A percentile compares a stretch with the other conserved stretches of the same genome.
phyloP scores from a whole-genome alignment of 2,888 invertebrate genomes.

The Andrena fulva region DNA sequence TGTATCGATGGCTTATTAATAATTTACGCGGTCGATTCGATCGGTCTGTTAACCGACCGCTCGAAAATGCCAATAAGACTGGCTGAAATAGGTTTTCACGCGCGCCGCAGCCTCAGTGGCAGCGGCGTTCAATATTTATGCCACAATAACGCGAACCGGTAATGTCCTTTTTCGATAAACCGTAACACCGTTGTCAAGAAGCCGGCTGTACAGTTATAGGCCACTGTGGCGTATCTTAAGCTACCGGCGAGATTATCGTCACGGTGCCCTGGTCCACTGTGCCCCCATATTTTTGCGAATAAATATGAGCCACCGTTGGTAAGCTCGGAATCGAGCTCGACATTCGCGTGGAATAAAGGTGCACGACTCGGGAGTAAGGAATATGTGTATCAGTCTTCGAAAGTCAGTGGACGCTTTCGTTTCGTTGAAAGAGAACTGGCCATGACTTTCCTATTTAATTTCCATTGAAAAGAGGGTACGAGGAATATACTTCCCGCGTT shows the following conservation, averaged over 20 bases:
- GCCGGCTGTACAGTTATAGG: neutral
- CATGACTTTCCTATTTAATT: too few relatives aligned
- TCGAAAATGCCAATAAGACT: slow-evolving; percentile 50
- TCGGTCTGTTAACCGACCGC: slow-evolving; percentile 20
- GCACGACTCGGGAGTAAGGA: neutral
- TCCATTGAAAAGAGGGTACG: too few relatives aligned
- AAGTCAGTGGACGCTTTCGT: neutral
- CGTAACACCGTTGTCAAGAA: slow-evolving; percentile 14
- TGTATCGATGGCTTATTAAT: slow-evolving; percentile 50
- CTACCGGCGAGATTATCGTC: slow-evolving; percentile 42
- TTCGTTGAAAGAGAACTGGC: neutral
- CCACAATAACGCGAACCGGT: slow-evolving; percentile 39
- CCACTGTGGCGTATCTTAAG: slow-evolving; percentile 1
- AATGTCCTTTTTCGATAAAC: slow-evolving; percentile 47
- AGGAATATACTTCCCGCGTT: neutral
- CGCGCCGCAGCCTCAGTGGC: slow-evolving; percentile 11
- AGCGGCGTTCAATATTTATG: slow-evolving; percentile 51
- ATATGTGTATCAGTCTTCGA: neutral
- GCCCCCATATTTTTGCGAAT: neutral
- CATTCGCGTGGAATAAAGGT: neutral
- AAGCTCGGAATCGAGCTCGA: slow-evolving; percentile 3
- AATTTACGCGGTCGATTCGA: slow-evolving; percentile 52
- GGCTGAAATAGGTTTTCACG: slow-evolving; percentile 24
- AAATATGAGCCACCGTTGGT: neutral
- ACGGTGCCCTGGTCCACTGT: slow-evolving; percentile 15